These are phyloP conservation scores for Caradrina clavipalpis DNA, from an alignment of 2,888 invertebrate genomes.

Conservation along the genomic window DNA sequence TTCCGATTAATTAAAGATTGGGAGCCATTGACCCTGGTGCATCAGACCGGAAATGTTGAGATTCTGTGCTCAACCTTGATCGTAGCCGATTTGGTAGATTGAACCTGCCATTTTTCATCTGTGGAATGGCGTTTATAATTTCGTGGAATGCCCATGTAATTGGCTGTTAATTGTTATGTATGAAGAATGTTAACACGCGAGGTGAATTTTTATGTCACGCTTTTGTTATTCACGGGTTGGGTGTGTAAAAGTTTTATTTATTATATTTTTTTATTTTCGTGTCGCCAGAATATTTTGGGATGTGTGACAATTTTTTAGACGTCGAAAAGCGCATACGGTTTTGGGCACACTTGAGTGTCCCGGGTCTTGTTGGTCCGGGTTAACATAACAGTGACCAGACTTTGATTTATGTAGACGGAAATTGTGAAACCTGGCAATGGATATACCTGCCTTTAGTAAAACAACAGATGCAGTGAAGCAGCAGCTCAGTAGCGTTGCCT, in stretches of 20 bases:
- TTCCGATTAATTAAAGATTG: conserved; percentile 62
- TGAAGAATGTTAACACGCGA: conserved; percentile 23
- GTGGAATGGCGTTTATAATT: conserved; percentile 28
- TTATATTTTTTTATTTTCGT: too few relatives aligned
- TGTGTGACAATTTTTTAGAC: neutral
- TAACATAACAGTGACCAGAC: neutral
- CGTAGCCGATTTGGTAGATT: conserved; percentile 24
- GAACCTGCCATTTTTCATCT: conserved; percentile 14
- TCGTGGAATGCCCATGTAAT: conserved; percentile 34
- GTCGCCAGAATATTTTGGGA: neutral
- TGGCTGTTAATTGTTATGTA: conserved; percentile 32
- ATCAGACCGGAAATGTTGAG: conserved; percentile 58
- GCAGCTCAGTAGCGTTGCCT: too few relatives aligned
- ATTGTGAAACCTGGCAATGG: too few relatives aligned
- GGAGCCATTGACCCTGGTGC: conserved; percentile 55
- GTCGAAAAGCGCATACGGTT: neutral
- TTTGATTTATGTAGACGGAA: too few relatives aligned
- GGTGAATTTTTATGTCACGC: neutral
- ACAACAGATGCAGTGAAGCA: too few relatives aligned
- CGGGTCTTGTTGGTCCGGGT: too few relatives aligned
- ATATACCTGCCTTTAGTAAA: too few relatives aligned
- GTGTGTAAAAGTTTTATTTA: neutral
- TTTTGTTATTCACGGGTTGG: conserved; percentile 10
- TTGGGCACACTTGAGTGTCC: neutral
- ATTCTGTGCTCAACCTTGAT: conserved; percentile 30